Conservation (phyloP, 2,113 vertebrate genomes). For the Rhinolophus ferrumequinum region DNA sequence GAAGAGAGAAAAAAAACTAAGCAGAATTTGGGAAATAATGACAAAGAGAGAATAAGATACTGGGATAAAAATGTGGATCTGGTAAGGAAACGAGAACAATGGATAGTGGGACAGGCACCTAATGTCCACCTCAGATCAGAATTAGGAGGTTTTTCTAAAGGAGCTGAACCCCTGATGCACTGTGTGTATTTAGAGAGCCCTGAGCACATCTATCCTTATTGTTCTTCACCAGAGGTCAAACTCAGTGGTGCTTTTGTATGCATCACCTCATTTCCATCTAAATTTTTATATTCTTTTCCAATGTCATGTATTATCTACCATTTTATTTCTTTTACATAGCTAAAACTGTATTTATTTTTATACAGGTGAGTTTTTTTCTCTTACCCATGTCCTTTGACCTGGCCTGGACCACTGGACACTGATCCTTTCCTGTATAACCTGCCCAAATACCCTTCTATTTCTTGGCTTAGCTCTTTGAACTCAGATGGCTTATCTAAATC, state of each 20-base stretch:
- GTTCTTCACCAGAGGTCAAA: background rate
- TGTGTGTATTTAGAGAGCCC: background rate
- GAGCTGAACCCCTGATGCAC: accelerated
- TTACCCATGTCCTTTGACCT: background rate
- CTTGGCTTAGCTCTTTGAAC: background rate
- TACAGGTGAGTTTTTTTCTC: background rate
- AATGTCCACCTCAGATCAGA: background rate
- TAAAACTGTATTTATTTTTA: background rate
- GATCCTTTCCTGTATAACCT: background rate
- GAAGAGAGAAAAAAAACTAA: background rate
- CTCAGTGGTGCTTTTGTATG: background rate
- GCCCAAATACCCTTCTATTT: background rate
- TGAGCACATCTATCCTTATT: accelerated
- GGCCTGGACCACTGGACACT: background rate
- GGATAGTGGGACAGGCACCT: background rate
- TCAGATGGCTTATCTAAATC: background rate
- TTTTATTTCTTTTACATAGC: background rate
- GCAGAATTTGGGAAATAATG: background rate
- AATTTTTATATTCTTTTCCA: background rate
- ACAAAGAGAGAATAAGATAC: background rate
- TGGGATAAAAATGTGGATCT: background rate
- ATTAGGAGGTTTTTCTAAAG: background rate
- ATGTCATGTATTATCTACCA: background rate
- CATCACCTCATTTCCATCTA: background rate
- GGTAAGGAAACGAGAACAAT: background rate